Percentiles rank a stretch among this genome's conserved stretches.
These are phyloP conservation scores for Brachyptera risi DNA, from an alignment of 2,888 invertebrate species.

Conservation along the genomic window DNA sequence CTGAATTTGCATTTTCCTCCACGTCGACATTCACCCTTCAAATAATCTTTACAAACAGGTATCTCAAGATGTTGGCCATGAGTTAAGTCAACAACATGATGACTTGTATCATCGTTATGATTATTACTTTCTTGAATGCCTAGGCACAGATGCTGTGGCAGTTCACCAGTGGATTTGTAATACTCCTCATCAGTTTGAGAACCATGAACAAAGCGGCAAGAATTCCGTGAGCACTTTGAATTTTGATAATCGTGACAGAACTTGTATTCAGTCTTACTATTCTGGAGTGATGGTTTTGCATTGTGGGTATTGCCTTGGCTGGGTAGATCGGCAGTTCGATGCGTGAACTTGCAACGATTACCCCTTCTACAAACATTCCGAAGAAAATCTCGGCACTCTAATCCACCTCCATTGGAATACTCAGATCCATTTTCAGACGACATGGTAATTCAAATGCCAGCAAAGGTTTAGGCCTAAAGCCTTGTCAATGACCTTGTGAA, in stretches of 20 bases:
- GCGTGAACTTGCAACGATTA: constrained; percentile 49
- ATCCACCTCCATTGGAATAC: constrained; percentile 13
- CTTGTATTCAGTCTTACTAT: constrained; percentile 33
- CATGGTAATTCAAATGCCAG: no score
- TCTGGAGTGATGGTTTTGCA: constrained; percentile 26
- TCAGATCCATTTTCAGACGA: constrained; percentile 28
- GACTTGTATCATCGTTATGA: neutral
- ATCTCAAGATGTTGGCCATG: no score
- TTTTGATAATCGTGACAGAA: constrained; percentile 71
- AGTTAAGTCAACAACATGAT: no score
- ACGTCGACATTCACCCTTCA: constrained; percentile 49
- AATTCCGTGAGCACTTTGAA: constrained; percentile 65
- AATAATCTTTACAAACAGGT: constrained; percentile 52
- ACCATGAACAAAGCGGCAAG: constrained; percentile 75
- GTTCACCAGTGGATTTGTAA: constrained; percentile 65
- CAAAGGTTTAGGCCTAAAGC: no score
- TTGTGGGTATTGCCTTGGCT: constrained; percentile 36
- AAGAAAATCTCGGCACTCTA: constrained; percentile 56
- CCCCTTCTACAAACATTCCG: constrained; percentile 56
- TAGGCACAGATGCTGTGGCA: constrained; percentile 52
- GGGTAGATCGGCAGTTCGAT: no score
- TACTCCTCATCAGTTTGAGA: constrained; percentile 68
- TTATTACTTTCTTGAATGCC: neutral
- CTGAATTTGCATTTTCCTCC: constrained; percentile 47
- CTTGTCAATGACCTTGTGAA: no score